phyloP scores from a whole-genome alignment of 2,888 invertebrate species.

The Bhutanitis thaidina region DNA sequence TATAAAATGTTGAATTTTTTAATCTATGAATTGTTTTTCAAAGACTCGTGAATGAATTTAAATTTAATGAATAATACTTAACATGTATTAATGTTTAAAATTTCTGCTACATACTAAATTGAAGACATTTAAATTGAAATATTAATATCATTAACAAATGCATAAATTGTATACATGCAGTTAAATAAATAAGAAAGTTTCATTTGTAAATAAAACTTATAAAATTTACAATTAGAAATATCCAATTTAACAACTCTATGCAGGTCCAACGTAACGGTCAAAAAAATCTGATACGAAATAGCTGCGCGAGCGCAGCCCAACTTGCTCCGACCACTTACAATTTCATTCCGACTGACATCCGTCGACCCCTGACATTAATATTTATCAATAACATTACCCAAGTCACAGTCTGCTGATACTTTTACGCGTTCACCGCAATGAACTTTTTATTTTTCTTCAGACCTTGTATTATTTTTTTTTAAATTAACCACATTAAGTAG shows the following conservation, averaged over 20 bases:
- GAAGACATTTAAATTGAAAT: no score
- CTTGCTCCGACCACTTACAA: slow-evolving; percentile 10
- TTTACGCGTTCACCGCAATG: slow-evolving; percentile 2
- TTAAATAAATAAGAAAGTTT: no score
- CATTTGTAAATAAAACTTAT: no score
- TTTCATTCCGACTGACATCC: slow-evolving; percentile 12
- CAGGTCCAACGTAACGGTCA: neutral
- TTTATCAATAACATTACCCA: slow-evolving; percentile 4
- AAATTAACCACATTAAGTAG: no score
- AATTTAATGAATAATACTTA: no score
- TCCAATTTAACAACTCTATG: neutral
- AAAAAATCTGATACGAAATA: slow-evolving; percentile 4
- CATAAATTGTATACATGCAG: no score
- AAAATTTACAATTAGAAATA: neutral
- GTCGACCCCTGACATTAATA: slow-evolving; percentile 18
- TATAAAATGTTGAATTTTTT: no score
- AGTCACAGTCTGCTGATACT: neutral
- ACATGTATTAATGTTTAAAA: no score
- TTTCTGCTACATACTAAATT: no score
- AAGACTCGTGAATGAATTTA: no score
- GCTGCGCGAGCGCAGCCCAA: slow-evolving; percentile 10
- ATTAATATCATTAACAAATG: no score
- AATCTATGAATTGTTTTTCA: no score
- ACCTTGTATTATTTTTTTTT: neutral
- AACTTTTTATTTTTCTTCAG: neutral